phyloP scores from a whole-genome alignment of 2,888 invertebrate species.

The Melanchra persicariae region DNA sequence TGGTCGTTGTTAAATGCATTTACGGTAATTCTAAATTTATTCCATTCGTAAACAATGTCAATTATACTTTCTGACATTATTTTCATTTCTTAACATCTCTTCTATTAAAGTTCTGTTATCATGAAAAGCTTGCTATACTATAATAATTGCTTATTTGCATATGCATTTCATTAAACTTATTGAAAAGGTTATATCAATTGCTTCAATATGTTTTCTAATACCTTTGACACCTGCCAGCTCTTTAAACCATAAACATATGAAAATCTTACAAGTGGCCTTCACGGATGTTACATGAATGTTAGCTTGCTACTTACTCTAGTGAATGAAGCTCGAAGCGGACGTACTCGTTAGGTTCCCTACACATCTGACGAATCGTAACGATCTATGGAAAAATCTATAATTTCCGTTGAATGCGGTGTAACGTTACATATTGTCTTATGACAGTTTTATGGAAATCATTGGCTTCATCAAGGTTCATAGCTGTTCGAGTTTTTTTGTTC shows the following conservation, averaged over 20 bases:
- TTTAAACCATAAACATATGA: constrained; percentile 20
- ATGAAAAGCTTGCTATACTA: too few species aligned
- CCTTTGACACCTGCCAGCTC: neutral
- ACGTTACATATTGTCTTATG: neutral
- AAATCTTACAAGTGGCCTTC: constrained; percentile 48
- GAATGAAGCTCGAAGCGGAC: constrained; percentile 39
- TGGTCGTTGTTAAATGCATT: neutral
- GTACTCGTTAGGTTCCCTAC: constrained; percentile 13
- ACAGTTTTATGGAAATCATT: constrained; percentile 1
- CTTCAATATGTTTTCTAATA: neutral
- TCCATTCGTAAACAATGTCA: neutral
- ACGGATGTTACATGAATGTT: constrained; percentile 56
- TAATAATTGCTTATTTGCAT: neutral
- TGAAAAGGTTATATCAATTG: neutral
- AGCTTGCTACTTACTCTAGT: constrained; percentile 30
- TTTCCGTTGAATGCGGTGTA: neutral
- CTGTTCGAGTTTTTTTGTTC: neutral
- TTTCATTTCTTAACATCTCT: neutral
- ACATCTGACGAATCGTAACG: neutral
- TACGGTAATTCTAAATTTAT: neutral
- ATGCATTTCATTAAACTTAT: neutral
- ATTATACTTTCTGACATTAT: neutral
- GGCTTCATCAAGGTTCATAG: too few species aligned
- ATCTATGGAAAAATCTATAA: neutral
- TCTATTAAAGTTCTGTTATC: too few species aligned